Percentiles rank a stretch among this genome's conserved stretches.
phyloP scores from a whole-genome alignment of 2,888 invertebrate species.

The Cantharis lateralis region DNA sequence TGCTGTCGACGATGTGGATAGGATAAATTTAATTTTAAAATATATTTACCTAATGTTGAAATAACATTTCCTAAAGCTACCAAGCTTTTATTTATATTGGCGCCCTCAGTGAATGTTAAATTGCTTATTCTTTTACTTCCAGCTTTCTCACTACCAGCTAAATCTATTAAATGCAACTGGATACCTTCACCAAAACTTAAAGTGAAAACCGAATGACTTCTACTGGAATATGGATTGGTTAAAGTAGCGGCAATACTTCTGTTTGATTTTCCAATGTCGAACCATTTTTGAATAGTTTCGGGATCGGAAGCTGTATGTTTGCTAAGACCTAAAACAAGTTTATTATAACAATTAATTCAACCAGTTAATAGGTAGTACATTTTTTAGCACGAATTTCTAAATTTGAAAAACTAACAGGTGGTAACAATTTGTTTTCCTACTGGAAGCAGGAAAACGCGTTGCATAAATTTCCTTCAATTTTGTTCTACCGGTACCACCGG shows the following conservation, averaged over 20 bases:
- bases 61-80: constrained; percentile 84
- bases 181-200: constrained; percentile 66
- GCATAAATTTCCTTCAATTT: too few relatives aligned
- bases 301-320: constrained; percentile 64
- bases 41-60: constrained; percentile 70
- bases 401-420: too few relatives aligned
- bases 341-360: background rate
- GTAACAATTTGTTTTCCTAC: too few relatives aligned
- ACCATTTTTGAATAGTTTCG: constrained; percentile 61
- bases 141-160: constrained; percentile 73
- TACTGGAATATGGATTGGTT: constrained; percentile 71
- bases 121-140: constrained; percentile 56
- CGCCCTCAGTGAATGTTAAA: constrained; percentile 64
- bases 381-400: too few relatives aligned
- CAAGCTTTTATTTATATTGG: constrained; percentile 79
- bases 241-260: constrained; percentile 74
- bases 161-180: constrained; percentile 65
- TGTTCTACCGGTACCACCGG: too few relatives aligned
- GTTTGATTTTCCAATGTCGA: constrained; percentile 64
- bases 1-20: background rate
- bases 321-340: constrained; percentile 61
- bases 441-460: too few relatives aligned
- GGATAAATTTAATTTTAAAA: background rate
- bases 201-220: constrained; percentile 76
- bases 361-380: too few relatives aligned